Percentiles rank a stretch among this genome's conserved stretches.
phyloP scores from a whole-genome alignment of 1,140 invertebrate species.

The Drosophila malerkotliana region DNA sequence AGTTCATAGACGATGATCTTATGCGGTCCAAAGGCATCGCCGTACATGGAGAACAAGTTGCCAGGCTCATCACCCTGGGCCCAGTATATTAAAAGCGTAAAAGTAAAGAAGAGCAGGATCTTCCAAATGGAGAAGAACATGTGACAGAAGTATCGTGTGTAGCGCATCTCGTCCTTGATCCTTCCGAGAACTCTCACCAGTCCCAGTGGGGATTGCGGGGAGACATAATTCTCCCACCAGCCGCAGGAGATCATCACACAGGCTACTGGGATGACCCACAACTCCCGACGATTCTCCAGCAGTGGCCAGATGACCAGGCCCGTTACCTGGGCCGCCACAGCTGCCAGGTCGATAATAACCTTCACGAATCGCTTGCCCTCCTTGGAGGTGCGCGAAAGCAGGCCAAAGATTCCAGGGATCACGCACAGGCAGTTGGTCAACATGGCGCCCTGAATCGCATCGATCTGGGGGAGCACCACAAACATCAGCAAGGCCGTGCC shows the following conservation, averaged over 20 bases:
- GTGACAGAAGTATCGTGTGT: constrained; percentile 94
- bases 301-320: constrained; percentile 96
- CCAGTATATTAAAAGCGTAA: constrained; percentile 89
- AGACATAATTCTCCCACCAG: constrained; percentile 99
- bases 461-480: constrained; percentile 93
- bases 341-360: constrained; percentile 92
- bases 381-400: constrained; percentile 91
- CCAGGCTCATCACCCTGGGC: constrained; percentile 90
- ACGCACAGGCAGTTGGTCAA: constrained; percentile 97
- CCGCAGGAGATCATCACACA: constrained; percentile 94
- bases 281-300: constrained; percentile 87
- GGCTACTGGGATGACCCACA: constrained; percentile 94
- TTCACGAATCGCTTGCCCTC: constrained; percentile 92
- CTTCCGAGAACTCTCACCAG: constrained; percentile 91
- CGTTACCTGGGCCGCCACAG: constrained; percentile 93
- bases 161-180: constrained; percentile 91
- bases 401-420: constrained; percentile 89
- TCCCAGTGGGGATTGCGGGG: constrained; percentile 91
- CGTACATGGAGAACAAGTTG: constrained; percentile 91
- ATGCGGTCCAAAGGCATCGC: constrained; percentile 90
- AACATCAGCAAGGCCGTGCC: constrained; percentile 94
- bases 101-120: constrained; percentile 91
- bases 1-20: constrained; percentile 92
- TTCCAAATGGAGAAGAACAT: constrained; percentile 96
- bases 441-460: constrained; percentile 96